Evolutionary conservation across 23 tunicate species (phyloP).

Genomic region (Corella eumyota): DNA sequence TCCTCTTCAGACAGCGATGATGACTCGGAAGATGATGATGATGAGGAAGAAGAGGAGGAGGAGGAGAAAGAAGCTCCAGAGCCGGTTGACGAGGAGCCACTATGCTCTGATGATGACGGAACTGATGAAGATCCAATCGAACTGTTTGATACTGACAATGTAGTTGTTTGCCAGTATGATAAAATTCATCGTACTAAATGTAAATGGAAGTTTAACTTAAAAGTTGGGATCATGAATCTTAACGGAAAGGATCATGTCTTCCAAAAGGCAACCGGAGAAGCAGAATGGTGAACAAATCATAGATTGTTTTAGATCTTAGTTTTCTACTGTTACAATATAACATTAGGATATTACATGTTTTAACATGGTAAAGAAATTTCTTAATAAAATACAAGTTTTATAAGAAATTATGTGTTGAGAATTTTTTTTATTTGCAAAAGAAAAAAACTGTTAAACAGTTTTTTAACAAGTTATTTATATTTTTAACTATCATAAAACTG

Average conservation of each 20-base stretch:
- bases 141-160: constrained; percentile 91
- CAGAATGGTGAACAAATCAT: constrained; percentile 88
- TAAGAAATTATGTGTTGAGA: no score
- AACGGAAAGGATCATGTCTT: constrained; percentile 93
- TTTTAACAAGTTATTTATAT: no score
- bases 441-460: no score
- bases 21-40: constrained; percentile 82
- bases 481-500: no score
- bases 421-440: no score
- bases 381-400: no score
- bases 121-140: constrained; percentile 74
- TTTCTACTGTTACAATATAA: no score
- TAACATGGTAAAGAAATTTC: no score
- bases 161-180: constrained; percentile 98
- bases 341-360: no score
- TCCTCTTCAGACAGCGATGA: constrained; percentile 56
- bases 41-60: constrained; percentile 91
- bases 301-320: no score
- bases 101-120: constrained; percentile 67
- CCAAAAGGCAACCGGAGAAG: constrained; percentile 98
- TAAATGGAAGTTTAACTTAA: constrained; percentile 87
- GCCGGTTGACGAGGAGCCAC: constrained; percentile 44
- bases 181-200: constrained; percentile 91
- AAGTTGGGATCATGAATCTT: constrained; percentile 95
- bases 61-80: constrained; percentile 62